These are phyloP conservation scores for Dicrurus megarhynchus DNA, from an alignment of 2,113 vertebrate genomes.

Conservation along the genomic window DNA sequence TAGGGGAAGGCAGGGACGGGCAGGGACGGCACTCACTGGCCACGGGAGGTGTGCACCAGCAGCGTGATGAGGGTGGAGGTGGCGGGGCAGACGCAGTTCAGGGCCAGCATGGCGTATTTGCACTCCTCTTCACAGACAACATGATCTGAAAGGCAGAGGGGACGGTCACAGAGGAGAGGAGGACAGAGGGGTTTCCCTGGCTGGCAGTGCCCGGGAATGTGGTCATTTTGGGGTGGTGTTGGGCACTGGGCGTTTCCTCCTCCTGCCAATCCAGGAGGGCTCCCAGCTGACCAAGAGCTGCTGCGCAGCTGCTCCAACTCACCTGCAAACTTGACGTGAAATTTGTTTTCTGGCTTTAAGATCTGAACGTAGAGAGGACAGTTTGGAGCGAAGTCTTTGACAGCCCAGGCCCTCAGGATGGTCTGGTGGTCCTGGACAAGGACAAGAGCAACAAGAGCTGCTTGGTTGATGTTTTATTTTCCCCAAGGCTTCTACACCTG, in stretches of 20 bases:
- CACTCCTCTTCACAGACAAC: slow-evolving; percentile 87
- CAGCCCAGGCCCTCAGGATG: slow-evolving; percentile 85
- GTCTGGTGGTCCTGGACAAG: slow-evolving; percentile 82
- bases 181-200: fast-evolving
- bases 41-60: slow-evolving; percentile 83
- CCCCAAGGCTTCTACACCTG: fast-evolving
- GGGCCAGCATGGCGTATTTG: slow-evolving; percentile 83
- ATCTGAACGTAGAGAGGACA: slow-evolving; percentile 87
- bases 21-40: slow-evolving; percentile 77
- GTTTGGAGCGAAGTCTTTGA: slow-evolving; percentile 86
- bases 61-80: slow-evolving; percentile 86
- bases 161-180: fast-evolving
- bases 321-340: slow-evolving; percentile 87
- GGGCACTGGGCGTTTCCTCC: background rate
- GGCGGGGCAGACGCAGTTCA: slow-evolving; percentile 85
- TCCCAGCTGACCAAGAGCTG: background rate
- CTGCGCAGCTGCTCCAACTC: background rate
- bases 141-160: slow-evolving; percentile 72
- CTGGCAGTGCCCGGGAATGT: fast-evolving
- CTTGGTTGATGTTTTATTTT: background rate
- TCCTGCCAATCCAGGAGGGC: background rate
- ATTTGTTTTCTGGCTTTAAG: slow-evolving; percentile 85
- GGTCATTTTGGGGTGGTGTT: background rate
- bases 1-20: background rate
- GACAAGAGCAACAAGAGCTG: background rate